Conservation (phyloP, 2,797 vertebrate species). For the Sphenopsis melanotis region DNA sequence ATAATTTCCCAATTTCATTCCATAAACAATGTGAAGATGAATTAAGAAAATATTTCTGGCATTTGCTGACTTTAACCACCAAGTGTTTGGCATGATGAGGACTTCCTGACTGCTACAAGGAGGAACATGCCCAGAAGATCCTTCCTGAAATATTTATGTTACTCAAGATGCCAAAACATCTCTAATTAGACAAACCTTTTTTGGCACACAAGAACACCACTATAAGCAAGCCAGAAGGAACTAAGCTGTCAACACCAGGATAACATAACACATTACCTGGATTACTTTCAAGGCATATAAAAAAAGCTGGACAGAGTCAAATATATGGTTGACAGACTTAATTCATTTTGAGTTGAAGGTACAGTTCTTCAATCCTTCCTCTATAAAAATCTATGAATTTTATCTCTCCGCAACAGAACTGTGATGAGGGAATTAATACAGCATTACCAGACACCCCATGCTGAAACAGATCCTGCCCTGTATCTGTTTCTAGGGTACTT, state of each 20-base stretch:
- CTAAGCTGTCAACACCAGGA: background rate
- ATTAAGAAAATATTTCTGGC: background rate
- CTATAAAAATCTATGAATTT: background rate
- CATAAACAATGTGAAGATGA: background rate
- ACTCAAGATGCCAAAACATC: background rate
- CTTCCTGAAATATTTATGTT: background rate
- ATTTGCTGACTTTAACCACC: background rate
- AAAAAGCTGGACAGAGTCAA: background rate
- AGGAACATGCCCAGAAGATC: background rate
- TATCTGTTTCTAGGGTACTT: background rate
- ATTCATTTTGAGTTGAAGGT: background rate
- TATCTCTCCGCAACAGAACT: background rate
- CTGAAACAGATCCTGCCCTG: background rate
- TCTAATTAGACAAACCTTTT: constrained; percentile 1
- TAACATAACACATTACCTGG: background rate
- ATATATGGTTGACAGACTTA: background rate
- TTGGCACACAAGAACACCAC: background rate
- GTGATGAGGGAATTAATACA: background rate
- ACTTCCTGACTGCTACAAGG: background rate
- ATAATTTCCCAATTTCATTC: background rate
- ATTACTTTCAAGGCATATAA: background rate
- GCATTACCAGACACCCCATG: background rate
- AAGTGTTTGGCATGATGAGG: background rate
- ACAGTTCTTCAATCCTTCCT: background rate
- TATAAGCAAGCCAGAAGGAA: constrained; percentile 18